Evolutionary conservation across 1,140 invertebrate genomes (phyloP).

Genomic region (Meloidogyne hapla): DNA sequence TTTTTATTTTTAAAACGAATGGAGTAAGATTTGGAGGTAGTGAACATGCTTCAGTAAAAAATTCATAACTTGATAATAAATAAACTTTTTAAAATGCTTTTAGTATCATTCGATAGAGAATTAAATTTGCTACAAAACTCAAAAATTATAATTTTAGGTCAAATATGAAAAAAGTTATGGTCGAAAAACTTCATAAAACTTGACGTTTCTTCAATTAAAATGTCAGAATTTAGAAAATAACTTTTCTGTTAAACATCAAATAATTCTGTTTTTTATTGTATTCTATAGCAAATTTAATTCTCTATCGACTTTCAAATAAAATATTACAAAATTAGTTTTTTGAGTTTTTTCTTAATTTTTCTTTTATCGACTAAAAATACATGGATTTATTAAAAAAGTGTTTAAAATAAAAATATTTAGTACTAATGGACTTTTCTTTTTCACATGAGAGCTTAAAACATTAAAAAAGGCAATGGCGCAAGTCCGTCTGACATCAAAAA

Average conservation of each 20-base stretch:
- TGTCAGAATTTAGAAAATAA: neutral
- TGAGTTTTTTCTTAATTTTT: neutral
- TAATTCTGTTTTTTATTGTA: neutral
- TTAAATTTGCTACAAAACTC: neutral
- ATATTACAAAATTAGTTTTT: neutral
- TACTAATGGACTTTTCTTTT: neutral
- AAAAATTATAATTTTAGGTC: neutral
- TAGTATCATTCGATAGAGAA: neutral
- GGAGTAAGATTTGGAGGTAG: neutral
- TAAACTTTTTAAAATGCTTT: neutral
- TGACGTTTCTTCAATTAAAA: neutral
- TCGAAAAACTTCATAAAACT: neutral
- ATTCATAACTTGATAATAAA: neutral
- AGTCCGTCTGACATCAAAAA: neutral
- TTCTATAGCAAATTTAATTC: neutral
- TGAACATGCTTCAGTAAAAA: neutral
- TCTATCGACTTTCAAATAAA: neutral
- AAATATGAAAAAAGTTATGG: neutral
- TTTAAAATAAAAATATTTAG: neutral
- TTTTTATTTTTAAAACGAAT: neutral
- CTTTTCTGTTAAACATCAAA: neutral
- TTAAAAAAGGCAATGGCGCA: conserved; percentile 2
- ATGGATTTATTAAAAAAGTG: neutral
- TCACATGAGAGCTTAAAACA: neutral
- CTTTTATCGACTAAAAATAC: neutral